Conservation (phyloP, 1,140 invertebrate genomes). For the Sipha flava region DNA sequence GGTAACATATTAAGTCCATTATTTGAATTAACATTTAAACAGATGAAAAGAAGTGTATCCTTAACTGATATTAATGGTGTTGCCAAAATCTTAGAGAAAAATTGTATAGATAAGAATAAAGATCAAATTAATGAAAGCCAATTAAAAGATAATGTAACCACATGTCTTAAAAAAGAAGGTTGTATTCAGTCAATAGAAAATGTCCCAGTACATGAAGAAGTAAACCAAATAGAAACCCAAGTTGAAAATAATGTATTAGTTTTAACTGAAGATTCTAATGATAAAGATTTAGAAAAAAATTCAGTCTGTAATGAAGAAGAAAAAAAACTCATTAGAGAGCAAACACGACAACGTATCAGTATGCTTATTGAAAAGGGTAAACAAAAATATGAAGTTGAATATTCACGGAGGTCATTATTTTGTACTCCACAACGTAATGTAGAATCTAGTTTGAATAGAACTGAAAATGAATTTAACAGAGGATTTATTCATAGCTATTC, state of each 20-base stretch:
- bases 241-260: too few species aligned
- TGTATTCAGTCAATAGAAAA: not conserved
- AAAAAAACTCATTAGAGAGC: slow-evolving; percentile 3
- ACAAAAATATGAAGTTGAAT: not conserved
- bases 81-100: not conserved
- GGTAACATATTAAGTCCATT: not conserved
- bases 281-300: not conserved
- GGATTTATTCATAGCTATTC: not conserved
- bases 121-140: not conserved
- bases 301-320: not conserved
- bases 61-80: not conserved
- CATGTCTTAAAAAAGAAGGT: not conserved
- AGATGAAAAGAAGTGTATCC: not conserved
- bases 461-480: not conserved
- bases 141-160: not conserved
- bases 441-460: not conserved
- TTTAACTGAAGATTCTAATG: not conserved
- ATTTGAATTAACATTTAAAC: not conserved
- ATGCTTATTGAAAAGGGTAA: not conserved
- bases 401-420: not conserved
- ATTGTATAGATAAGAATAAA: not conserved
- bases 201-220: not conserved
- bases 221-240: not conserved
- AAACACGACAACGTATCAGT: slow-evolving; percentile 8
- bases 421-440: not conserved